A percentile compares a stretch with the other conserved stretches of the same genome.
phyloP scores from a whole-genome alignment of 1,140 invertebrate species.

The Steinernema feltiae region DNA sequence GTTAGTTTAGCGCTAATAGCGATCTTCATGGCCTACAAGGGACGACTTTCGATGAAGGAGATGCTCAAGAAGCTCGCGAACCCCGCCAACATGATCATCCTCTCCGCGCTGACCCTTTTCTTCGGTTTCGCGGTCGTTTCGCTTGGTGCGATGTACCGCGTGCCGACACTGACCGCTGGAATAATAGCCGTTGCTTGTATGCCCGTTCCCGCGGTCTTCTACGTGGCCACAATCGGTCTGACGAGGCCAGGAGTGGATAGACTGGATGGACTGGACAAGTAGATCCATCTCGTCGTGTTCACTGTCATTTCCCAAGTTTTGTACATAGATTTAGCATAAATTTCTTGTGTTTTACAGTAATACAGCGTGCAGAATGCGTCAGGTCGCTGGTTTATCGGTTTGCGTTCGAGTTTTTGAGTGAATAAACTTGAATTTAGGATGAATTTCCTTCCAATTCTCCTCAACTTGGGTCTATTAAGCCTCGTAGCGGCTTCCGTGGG shows the following conservation, averaged over 20 bases:
- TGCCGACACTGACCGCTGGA: not conserved
- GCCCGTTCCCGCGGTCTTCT: not conserved
- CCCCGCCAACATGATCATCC: not conserved
- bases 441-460: not conserved
- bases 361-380: too few relatives aligned
- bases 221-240: not conserved
- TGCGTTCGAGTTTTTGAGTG: too few relatives aligned
- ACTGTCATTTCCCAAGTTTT: not conserved
- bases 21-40: not conserved
- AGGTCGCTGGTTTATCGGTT: too few relatives aligned
- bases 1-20: not conserved
- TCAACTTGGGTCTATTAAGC: not conserved
- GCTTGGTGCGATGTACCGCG: not conserved
- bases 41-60: not conserved
- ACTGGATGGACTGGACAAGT: not conserved
- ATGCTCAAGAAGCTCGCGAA: not conserved
- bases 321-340: not conserved
- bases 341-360: too few relatives aligned
- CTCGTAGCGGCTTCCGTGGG: not conserved
- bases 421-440: too few relatives aligned
- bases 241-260: not conserved
- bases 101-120: not conserved
- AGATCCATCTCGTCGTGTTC: not conserved
- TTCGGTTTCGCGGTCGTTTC: not conserved
- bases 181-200: not conserved